Evolutionary conservation across 2,888 invertebrate species (phyloP).

Genomic region (Chrysolina americana): DNA sequence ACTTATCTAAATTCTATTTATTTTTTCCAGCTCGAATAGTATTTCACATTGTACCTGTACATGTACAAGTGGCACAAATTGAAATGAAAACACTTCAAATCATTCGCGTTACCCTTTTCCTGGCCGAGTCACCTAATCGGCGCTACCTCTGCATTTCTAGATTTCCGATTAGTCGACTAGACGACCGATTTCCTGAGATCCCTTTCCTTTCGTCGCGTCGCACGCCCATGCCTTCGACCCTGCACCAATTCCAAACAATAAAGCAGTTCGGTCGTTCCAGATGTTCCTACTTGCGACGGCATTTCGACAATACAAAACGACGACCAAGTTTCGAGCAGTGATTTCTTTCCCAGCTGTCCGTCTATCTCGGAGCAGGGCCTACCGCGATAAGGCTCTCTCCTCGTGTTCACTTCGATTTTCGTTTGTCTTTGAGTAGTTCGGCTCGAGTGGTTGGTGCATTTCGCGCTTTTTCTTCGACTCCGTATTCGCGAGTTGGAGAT

Average conservation of each 20-base stretch:
- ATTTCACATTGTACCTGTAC: no score
- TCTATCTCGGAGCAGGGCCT: slow-evolving; percentile 14
- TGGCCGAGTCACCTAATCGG: no score
- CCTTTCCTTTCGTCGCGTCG: background rate
- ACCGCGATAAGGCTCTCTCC: background rate
- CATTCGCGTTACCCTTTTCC: no score
- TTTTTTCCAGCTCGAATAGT: no score
- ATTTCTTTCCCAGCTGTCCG: slow-evolving; percentile 56
- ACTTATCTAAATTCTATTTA: no score
- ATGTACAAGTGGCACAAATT: no score
- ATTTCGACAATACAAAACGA: slow-evolving; percentile 21
- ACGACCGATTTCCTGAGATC: background rate
- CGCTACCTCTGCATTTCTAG: background rate
- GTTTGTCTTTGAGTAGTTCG: background rate
- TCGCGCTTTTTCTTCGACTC: slow-evolving; percentile 23
- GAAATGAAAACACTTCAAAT: no score
- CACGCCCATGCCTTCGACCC: slow-evolving; percentile 40
- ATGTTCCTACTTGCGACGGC: slow-evolving; percentile 51
- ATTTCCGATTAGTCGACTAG: background rate
- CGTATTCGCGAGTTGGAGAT: slow-evolving; percentile 4
- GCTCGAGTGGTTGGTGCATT: background rate
- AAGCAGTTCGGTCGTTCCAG: slow-evolving; percentile 51
- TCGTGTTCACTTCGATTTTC: slow-evolving; percentile 5
- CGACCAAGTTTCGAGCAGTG: slow-evolving; percentile 46
- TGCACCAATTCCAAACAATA: slow-evolving; percentile 51